These are phyloP conservation scores for Eupithecia pulchellata DNA, from an alignment of 2,888 invertebrate species.

Conservation along the genomic window DNA sequence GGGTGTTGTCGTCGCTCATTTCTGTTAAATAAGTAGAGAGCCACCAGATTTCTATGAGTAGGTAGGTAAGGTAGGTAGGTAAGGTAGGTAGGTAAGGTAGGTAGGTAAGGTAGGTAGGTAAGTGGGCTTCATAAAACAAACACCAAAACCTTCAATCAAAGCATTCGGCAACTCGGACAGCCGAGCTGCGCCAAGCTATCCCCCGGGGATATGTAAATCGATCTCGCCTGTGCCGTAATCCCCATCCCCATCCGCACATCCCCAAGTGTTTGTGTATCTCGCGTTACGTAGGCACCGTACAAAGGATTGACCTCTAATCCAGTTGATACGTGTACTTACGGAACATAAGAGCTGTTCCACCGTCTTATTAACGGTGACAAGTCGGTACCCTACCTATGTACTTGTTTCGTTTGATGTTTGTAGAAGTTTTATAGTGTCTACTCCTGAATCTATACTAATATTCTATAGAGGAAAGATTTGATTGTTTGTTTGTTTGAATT, in stretches of 20 bases:
- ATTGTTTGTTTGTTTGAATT: too few relatives aligned
- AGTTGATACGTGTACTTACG: conserved; percentile 35
- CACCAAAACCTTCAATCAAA: background rate
- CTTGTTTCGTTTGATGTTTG: background rate
- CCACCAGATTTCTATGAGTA: too few relatives aligned
- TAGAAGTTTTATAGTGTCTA: too few relatives aligned
- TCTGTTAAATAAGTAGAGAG: too few relatives aligned
- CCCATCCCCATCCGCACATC: conserved; percentile 32
- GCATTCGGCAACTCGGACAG: background rate
- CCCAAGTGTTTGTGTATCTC: conserved; percentile 41
- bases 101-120: background rate
- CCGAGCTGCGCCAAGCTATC: conserved; percentile 21
- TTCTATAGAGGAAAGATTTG: too few relatives aligned
- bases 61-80: too few relatives aligned
- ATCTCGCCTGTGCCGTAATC: conserved; percentile 28
- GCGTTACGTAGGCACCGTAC: conserved; percentile 36
- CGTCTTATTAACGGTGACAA: background rate
- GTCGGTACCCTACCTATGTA: too few relatives aligned
- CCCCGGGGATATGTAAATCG: conserved; percentile 30
- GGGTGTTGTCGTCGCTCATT: too few relatives aligned
- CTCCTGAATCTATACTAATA: too few relatives aligned
- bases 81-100: too few relatives aligned
- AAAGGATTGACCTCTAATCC: conserved; percentile 45
- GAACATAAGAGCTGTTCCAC: background rate
- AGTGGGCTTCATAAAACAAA: background rate